phyloP scores from a whole-genome alignment of 2,888 invertebrate species.

The Cartodere bifasciata region DNA sequence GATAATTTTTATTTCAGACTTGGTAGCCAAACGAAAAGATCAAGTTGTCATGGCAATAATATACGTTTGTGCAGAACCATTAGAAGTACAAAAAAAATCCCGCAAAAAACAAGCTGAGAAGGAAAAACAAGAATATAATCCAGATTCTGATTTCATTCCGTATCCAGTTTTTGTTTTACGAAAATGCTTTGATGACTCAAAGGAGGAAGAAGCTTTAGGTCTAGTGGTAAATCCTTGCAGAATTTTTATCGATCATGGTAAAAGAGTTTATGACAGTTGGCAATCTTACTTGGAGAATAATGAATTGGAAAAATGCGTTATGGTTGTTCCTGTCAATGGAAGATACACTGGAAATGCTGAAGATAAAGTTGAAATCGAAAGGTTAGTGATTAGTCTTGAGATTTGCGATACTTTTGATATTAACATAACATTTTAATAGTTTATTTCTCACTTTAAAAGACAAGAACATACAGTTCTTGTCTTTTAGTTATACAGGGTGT shows the following conservation, averaged over 20 bases:
- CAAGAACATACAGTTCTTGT: too few relatives aligned
- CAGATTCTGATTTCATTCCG: constrained; percentile 24
- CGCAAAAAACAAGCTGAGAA: constrained; percentile 21
- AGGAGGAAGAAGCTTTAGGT: too few relatives aligned
- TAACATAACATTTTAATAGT: too few relatives aligned
- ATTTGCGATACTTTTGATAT: too few relatives aligned
- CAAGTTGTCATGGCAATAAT: constrained; percentile 22
- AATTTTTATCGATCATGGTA: constrained; percentile 26
- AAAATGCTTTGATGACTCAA: constrained; percentile 22
- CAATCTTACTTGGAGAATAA: constrained; percentile 40
- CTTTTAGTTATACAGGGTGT: too few relatives aligned
- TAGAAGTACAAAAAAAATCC: constrained; percentile 23
- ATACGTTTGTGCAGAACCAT: constrained; percentile 25
- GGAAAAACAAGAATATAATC: constrained; percentile 25
- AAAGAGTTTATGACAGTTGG: constrained; percentile 43
- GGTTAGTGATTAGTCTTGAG: too few relatives aligned
- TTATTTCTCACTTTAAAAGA: too few relatives aligned
- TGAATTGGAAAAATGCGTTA: constrained; percentile 40
- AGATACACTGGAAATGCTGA: constrained; percentile 24
- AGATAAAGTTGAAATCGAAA: too few relatives aligned
- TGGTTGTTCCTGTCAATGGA: constrained; percentile 42
- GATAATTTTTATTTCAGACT: constrained; percentile 16
- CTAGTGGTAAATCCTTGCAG: too few relatives aligned
- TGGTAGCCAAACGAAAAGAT: constrained; percentile 21
- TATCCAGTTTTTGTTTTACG: constrained; percentile 28